A percentile compares a stretch with the other conserved stretches of the same genome.
These are phyloP conservation scores for Phymatocera aterrima DNA, from an alignment of 2,888 invertebrate species.

Conservation along the genomic window DNA sequence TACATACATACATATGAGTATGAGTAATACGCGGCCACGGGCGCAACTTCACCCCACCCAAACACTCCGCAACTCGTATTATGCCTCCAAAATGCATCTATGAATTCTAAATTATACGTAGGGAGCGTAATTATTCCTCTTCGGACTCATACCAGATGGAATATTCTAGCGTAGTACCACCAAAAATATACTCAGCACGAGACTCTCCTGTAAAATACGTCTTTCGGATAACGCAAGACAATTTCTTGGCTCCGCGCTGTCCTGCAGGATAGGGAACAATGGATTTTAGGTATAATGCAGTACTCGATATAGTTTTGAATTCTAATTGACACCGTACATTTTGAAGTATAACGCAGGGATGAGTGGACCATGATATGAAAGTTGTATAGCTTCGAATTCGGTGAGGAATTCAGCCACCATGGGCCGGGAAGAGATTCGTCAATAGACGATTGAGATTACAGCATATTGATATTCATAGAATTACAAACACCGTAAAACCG, in stretches of 20 bases:
- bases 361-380: background rate
- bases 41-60: slow-evolving; percentile 2
- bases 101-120: background rate
- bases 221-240: too few species aligned
- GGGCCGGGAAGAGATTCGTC: background rate
- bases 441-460: slow-evolving; percentile 19
- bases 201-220: too few species aligned
- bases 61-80: background rate
- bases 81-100: slow-evolving; percentile 14
- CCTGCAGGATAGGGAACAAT: too few species aligned
- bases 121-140: too few species aligned
- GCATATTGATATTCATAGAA: slow-evolving; percentile 28
- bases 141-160: too few species aligned
- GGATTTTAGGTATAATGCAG: background rate
- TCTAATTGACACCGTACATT: background rate
- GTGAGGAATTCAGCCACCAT: background rate
- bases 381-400: background rate
- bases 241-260: too few species aligned
- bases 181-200: too few species aligned
- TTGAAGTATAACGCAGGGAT: background rate
- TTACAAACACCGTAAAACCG: background rate
- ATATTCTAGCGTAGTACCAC: too few species aligned
- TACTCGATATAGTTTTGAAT: background rate
- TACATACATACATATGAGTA: background rate
- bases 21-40: slow-evolving; percentile 15